These are phyloP conservation scores for Agrochola circellaris DNA, from an alignment of 2,888 invertebrate genomes.

Conservation along the genomic window DNA sequence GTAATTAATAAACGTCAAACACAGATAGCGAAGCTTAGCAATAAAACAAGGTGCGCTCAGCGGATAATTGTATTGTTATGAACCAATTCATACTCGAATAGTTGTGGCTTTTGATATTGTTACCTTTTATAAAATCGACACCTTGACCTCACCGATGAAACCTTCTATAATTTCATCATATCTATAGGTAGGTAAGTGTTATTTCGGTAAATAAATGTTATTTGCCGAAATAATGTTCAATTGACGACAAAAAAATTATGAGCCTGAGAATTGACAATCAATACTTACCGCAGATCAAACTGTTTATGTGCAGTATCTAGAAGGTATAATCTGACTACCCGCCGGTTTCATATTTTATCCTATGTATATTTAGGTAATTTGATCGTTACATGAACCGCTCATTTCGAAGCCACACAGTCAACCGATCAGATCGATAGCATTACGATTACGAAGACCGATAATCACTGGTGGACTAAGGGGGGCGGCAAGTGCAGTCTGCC, in stretches of 20 bases:
- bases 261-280: not conserved
- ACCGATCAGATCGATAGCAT: slow-evolving; percentile 27
- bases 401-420: slow-evolving; percentile 26
- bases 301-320: not conserved
- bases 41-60: slow-evolving; percentile 21
- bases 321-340: not conserved
- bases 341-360: not conserved
- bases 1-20: slow-evolving; percentile 75
- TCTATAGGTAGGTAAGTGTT: not conserved
- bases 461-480: slow-evolving; percentile 36
- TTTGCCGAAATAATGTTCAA: slow-evolving; percentile 6
- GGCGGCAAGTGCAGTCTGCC: no score
- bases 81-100: slow-evolving; percentile 21
- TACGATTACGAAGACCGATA: slow-evolving; percentile 51
- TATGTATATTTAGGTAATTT: not conserved
- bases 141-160: slow-evolving; percentile 37
- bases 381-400: not conserved
- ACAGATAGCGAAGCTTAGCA: slow-evolving; percentile 29
- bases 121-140: not conserved
- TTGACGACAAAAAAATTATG: not conserved
- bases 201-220: not conserved
- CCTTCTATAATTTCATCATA: not conserved
- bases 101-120: slow-evolving; percentile 29
- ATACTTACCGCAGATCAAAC: not conserved
- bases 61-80: slow-evolving; percentile 41